Evolutionary conservation across 2,888 invertebrate genomes (phyloP).

Genomic region (Neoitamus cyanurus): DNA sequence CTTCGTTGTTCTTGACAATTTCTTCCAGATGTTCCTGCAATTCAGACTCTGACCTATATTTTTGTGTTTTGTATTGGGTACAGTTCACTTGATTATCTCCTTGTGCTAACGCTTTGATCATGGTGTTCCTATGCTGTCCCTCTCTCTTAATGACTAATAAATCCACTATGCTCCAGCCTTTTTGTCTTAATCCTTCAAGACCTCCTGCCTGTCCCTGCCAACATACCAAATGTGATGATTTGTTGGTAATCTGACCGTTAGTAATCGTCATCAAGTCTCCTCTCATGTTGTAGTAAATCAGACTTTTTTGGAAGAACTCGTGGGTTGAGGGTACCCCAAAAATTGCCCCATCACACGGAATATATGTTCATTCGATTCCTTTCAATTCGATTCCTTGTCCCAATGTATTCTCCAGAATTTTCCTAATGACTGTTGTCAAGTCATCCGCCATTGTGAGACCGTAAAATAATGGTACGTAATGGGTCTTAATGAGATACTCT

Average conservation of each 20-base stretch:
- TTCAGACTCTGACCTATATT: neutral
- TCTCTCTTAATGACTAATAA: neutral
- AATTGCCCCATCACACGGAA: too few relatives aligned
- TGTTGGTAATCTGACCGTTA: too few relatives aligned
- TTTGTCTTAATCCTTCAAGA: neutral
- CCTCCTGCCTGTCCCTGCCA: neutral
- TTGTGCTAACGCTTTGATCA: neutral
- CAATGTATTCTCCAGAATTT: too few relatives aligned
- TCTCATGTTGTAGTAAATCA: neutral
- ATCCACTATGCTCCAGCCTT: neutral
- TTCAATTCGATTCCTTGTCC: too few relatives aligned
- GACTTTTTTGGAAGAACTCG: neutral
- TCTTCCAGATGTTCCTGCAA: neutral
- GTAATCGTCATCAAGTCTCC: neutral
- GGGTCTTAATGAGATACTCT: too few relatives aligned
- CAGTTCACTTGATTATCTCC: neutral
- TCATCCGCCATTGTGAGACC: too few relatives aligned
- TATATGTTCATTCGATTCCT: too few relatives aligned
- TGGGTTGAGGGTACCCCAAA: neutral
- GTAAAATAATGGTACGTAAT: too few relatives aligned
- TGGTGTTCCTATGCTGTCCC: neutral
- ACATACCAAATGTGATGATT: neutral
- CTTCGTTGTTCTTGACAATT: neutral
- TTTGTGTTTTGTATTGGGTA: neutral
- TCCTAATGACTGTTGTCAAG: too few relatives aligned